A percentile compares a stretch with the other conserved stretches of the same genome.
Conservation (phyloP, 2,888 invertebrate species). For the Ochropacha duplaris region DNA sequence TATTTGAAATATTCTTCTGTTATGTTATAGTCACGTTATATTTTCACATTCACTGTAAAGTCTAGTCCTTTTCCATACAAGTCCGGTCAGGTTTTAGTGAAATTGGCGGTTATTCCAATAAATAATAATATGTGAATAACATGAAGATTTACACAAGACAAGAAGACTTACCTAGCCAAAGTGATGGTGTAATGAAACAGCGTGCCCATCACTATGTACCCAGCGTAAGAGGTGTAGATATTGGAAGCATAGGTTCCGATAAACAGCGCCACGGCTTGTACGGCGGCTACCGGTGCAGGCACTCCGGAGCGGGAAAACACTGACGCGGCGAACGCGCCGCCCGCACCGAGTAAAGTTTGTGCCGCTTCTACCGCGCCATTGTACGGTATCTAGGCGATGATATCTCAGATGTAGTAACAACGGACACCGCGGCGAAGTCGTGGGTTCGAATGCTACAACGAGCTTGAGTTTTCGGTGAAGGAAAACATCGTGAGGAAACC, state of each 20-base stretch:
- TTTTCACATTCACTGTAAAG: too few species aligned
- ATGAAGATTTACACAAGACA: background rate
- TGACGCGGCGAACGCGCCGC: conserved; percentile 69
- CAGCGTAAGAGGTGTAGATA: conserved; percentile 88
- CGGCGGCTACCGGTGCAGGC: conserved; percentile 61
- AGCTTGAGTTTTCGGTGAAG: too few species aligned
- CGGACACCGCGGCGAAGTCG: too few species aligned
- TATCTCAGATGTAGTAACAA: too few species aligned
- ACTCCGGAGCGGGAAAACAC: conserved; percentile 54
- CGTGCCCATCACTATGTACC: conserved; percentile 89
- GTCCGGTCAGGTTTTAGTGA: too few species aligned
- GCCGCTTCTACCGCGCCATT: conserved; percentile 93
- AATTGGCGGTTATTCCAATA: too few species aligned
- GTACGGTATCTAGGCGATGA: conserved; percentile 70
- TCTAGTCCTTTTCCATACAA: too few species aligned
- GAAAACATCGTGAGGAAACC: too few species aligned
- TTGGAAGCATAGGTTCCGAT: conserved; percentile 80
- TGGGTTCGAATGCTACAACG: too few species aligned
- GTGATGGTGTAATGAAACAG: conserved; percentile 92
- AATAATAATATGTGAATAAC: too few species aligned
- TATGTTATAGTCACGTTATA: too few species aligned
- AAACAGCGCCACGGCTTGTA: conserved; percentile 82
- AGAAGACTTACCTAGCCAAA: conserved; percentile 81
- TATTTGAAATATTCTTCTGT: too few species aligned
- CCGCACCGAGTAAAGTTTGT: conserved; percentile 86